Conservation (phyloP, 2,888 invertebrate genomes). For the Stegophylla sp. region DNA sequence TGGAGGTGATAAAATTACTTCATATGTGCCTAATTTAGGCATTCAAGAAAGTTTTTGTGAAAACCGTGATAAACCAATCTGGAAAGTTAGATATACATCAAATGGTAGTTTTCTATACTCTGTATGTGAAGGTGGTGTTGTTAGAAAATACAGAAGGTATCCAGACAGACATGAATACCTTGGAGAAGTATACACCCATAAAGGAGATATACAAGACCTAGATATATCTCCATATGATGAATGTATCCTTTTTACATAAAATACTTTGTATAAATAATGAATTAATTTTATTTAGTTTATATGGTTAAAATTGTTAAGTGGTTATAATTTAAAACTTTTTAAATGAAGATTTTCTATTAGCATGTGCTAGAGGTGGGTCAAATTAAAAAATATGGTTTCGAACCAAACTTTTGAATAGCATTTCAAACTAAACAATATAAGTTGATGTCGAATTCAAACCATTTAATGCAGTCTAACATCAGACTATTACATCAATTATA, state of each 20-base stretch:
- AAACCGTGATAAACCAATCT: constrained; percentile 65
- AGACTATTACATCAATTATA: no score
- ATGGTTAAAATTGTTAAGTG: neutral
- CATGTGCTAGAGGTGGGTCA: no score
- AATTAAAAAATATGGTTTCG: no score
- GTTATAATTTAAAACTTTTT: neutral
- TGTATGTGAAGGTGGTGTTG: constrained; percentile 66
- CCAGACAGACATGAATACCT: constrained; percentile 66
- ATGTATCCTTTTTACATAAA: constrained; percentile 66
- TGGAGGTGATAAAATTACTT: constrained; percentile 66
- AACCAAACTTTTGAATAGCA: no score
- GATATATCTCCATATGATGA: constrained; percentile 68
- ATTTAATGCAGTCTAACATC: no score
- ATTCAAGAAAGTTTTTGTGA: constrained; percentile 66
- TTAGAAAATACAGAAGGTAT: constrained; percentile 66
- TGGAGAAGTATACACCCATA: constrained; percentile 67
- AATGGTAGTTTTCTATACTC: constrained; percentile 66
- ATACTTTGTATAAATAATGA: neutral
- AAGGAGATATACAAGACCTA: constrained; percentile 66
- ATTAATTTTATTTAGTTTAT: neutral
- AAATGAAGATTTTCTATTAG: no score
- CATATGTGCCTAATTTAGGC: constrained; percentile 66
- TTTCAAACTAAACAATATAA: no score
- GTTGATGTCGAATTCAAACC: no score
- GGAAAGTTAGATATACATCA: constrained; percentile 66